Evolutionary conservation across 2,113 vertebrate species (phyloP).

Genomic region (Gasterosteus aculeatus): DNA sequence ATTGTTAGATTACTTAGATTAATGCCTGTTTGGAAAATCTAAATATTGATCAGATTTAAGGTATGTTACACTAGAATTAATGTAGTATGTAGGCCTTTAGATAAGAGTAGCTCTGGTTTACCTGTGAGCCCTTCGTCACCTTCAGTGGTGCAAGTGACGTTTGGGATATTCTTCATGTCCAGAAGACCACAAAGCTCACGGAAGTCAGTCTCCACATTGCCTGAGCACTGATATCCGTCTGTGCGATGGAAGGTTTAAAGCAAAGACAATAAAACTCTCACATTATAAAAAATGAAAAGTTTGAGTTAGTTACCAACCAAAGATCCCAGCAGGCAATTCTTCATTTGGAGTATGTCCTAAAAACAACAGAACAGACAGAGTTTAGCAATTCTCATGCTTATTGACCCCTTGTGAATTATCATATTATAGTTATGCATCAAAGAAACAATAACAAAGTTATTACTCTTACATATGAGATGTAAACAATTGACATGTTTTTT

Average conservation of each 20-base stretch:
- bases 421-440: background rate
- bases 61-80: background rate
- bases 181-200: constrained; percentile 78
- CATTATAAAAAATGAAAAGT: background rate
- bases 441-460: background rate
- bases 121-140: constrained; percentile 43
- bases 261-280: background rate
- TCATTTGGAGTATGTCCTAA: constrained; percentile 36
- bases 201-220: constrained; percentile 82
- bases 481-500: background rate
- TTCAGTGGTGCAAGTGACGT: constrained; percentile 50
- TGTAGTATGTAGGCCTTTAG: background rate
- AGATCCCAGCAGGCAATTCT: constrained; percentile 27
- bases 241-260: constrained; percentile 17
- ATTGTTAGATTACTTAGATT: background rate
- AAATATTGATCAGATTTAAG: background rate
- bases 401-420: background rate
- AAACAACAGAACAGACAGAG: constrained; percentile 18
- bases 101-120: constrained; percentile 38
- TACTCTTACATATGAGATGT: background rate
- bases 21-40: background rate
- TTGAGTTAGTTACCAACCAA: constrained; percentile 50
- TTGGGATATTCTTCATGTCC: constrained; percentile 76
- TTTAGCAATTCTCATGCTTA: background rate
- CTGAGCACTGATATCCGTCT: constrained; percentile 87